phyloP scores from a whole-genome alignment of 92 coral and sea anemone species.

The Zoanthus sociatus region DNA sequence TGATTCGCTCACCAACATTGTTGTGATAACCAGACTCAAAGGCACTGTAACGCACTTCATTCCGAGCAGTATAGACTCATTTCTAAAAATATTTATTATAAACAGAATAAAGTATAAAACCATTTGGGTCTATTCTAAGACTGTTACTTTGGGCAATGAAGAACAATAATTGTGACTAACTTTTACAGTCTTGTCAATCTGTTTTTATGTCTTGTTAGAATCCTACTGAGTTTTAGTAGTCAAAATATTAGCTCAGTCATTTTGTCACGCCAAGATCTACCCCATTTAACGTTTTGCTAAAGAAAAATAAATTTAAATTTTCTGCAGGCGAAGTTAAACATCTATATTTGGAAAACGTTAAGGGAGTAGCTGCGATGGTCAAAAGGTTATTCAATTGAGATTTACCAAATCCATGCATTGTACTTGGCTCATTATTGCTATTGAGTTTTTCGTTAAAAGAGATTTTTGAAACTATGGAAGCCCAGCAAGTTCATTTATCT shows the following conservation, averaged over 20 bases:
- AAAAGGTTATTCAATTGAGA: constrained; percentile 7
- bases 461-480: constrained; percentile 16
- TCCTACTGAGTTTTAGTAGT: background rate
- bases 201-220: constrained; percentile 7
- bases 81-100: constrained; percentile 12
- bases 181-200: background rate
- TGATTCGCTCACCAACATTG: constrained; percentile 25
- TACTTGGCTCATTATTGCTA: constrained; percentile 37
- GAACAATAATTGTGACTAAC: background rate
- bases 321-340: background rate
- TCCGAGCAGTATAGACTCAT: background rate
- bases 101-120: background rate
- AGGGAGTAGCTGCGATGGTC: background rate
- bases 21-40: constrained; percentile 30
- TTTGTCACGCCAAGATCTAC: constrained; percentile 32
- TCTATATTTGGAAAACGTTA: background rate
- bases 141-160: background rate
- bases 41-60: constrained; percentile 19
- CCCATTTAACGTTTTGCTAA: background rate
- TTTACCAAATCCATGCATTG: constrained; percentile 38
- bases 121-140: background rate
- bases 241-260: constrained; percentile 4
- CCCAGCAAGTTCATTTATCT: constrained; percentile 31
- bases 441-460: background rate
- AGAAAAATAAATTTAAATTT: background rate